phyloP scores from a whole-genome alignment of 2,888 invertebrate species.

The Stenotaenia linearis region DNA sequence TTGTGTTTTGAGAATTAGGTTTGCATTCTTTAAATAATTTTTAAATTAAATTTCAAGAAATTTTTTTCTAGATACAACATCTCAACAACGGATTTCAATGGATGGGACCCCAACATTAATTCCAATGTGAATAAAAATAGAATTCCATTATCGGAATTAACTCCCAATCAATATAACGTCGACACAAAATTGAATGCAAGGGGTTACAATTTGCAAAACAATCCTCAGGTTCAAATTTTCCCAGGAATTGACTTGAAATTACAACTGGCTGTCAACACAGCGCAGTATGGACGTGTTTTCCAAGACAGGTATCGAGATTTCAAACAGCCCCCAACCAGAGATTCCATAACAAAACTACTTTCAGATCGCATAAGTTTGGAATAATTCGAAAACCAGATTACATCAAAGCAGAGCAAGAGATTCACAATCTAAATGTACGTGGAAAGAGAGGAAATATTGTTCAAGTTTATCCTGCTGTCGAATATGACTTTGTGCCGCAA shows the following conservation, averaged over 20 bases:
- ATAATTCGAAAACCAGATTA: neutral
- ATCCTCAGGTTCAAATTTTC: slow-evolving; percentile 46
- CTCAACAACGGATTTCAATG: slow-evolving; percentile 46
- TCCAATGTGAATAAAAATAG: neutral
- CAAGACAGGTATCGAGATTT: slow-evolving; percentile 45
- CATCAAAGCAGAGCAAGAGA: slow-evolving; percentile 33
- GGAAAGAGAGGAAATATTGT: slow-evolving; percentile 48
- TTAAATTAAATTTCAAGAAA: neutral
- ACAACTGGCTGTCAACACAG: slow-evolving; percentile 46
- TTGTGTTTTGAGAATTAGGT: slow-evolving; percentile 47
- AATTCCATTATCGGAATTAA: neutral
- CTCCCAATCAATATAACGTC: neutral
- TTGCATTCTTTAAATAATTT: neutral
- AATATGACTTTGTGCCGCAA: slow-evolving; percentile 46
- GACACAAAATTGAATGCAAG: slow-evolving; percentile 38
- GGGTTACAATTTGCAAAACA: slow-evolving; percentile 45
- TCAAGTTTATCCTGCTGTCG: slow-evolving; percentile 46
- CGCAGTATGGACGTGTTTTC: slow-evolving; percentile 47
- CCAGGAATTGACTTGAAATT: slow-evolving; percentile 40
- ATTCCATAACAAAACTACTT: neutral
- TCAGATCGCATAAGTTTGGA: neutral
- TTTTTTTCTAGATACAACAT: slow-evolving; percentile 44
- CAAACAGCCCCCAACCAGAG: slow-evolving; percentile 34
- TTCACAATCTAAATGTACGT: slow-evolving; percentile 44
- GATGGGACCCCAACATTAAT: slow-evolving; percentile 40